Conservation (phyloP, 2,888 invertebrate genomes). For the Leuctra nigra region DNA sequence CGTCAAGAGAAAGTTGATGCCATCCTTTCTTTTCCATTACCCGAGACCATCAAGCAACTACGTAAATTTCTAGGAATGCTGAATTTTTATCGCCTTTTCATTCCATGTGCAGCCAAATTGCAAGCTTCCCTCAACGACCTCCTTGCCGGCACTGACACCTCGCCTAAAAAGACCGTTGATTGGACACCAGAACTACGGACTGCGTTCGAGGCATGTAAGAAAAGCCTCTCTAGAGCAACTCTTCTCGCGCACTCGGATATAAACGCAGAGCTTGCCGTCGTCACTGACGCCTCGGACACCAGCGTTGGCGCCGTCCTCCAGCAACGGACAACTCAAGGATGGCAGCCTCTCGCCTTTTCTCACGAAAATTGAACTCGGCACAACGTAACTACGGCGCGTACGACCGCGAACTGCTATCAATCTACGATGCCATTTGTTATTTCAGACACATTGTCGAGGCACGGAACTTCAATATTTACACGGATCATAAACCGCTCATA, state of each 20-base stretch:
- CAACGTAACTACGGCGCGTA: constrained; percentile 38
- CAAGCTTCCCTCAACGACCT: constrained; percentile 13
- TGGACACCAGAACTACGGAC: not conserved
- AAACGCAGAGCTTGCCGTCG: constrained; percentile 33
- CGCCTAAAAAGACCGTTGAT: not conserved
- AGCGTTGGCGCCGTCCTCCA: constrained; percentile 36
- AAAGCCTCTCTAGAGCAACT: constrained; percentile 23
- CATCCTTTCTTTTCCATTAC: constrained; percentile 10
- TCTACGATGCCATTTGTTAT: constrained; percentile 36
- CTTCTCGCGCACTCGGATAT: constrained; percentile 35
- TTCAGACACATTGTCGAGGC: constrained; percentile 38
- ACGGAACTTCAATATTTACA: not conserved
- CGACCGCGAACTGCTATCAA: constrained; percentile 38
- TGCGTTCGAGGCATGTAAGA: not conserved
- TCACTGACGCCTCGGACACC: constrained; percentile 37
- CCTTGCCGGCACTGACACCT: not conserved
- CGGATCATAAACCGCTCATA: constrained; percentile 7
- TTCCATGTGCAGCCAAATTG: not conserved
- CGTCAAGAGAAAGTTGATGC: not conserved
- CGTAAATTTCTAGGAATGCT: constrained; percentile 19
- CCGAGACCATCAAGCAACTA: constrained; percentile 11
- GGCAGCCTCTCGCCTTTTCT: constrained; percentile 31
- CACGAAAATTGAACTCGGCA: constrained; percentile 20
- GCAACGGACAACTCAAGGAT: constrained; percentile 30
- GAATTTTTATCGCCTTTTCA: constrained; percentile 10